Percentiles rank a stretch among this genome's conserved stretches.
phyloP scores from a whole-genome alignment of 2,888 invertebrate genomes.

The Dicranocentrus wangi region DNA sequence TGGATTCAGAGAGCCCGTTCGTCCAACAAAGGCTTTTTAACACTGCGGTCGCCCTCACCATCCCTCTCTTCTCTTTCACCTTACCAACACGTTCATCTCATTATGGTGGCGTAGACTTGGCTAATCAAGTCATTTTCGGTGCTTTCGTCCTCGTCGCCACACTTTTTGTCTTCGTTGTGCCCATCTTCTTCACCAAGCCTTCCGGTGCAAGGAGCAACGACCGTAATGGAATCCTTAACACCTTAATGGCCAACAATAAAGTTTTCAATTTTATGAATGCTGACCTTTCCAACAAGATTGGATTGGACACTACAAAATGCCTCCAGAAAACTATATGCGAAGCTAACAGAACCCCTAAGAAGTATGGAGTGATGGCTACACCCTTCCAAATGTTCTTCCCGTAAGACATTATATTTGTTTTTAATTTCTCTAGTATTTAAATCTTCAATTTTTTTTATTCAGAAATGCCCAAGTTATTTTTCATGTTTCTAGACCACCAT shows the following conservation, averaged over 20 bases:
- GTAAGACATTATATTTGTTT: constrained; percentile 62
- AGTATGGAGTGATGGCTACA: constrained; percentile 71
- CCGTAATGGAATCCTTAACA: constrained; percentile 69
- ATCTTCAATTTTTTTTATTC: constrained; percentile 13
- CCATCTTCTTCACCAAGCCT: constrained; percentile 63
- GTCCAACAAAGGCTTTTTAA: constrained; percentile 70
- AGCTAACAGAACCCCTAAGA: constrained; percentile 69
- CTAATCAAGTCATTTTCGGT: constrained; percentile 70
- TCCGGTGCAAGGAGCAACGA: constrained; percentile 58
- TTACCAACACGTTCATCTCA: constrained; percentile 67
- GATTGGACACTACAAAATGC: constrained; percentile 70
- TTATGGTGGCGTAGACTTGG: constrained; percentile 67
- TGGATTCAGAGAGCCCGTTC: constrained; percentile 67
- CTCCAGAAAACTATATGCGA: constrained; percentile 72
- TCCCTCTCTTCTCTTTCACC: constrained; percentile 70
- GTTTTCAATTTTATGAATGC: constrained; percentile 73
- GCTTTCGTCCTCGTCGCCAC: constrained; percentile 65
- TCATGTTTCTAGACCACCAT: constrained; percentile 64
- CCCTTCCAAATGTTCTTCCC: constrained; percentile 73
- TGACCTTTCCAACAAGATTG: constrained; percentile 71
- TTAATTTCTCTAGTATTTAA: constrained; percentile 10
- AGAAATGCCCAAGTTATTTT: not conserved
- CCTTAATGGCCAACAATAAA: constrained; percentile 70
- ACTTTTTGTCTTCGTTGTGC: constrained; percentile 66
- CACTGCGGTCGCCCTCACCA: constrained; percentile 69